A percentile compares a stretch with the other conserved stretches of the same genome.
phyloP scores from a whole-genome alignment of 2,113 vertebrate genomes.

The Haliaeetus leucogaster region DNA sequence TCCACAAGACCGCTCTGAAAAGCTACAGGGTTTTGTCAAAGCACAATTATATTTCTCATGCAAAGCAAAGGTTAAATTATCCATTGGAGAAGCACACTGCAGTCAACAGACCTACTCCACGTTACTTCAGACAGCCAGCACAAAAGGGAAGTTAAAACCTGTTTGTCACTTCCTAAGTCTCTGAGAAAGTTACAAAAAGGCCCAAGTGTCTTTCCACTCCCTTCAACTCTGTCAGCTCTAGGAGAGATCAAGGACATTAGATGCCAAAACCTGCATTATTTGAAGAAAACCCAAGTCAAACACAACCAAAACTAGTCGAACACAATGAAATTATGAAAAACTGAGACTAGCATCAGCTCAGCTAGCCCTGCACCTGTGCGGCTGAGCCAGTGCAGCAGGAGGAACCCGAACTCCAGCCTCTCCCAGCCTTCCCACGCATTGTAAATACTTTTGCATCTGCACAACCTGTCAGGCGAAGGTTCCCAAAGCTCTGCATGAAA shows the following conservation, averaged over 20 bases:
- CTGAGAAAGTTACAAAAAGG: background rate
- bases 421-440: background rate
- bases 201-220: background rate
- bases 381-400: background rate
- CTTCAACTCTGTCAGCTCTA: background rate
- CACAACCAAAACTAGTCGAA: background rate
- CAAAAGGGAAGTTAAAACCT: background rate
- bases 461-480: background rate
- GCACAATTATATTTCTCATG: no score
- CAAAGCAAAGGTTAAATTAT: background rate
- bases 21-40: background rate
- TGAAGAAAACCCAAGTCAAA: background rate
- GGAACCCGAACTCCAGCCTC: background rate
- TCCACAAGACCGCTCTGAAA: no score
- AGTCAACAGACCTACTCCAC: background rate
- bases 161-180: background rate
- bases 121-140: background rate
- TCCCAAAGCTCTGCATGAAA: background rate
- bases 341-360: background rate
- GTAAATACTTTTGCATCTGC: background rate
- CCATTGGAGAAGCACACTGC: background rate
- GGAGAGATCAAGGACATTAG: background rate
- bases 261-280: background rate
- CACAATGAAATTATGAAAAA: background rate
- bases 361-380: rapidly evolving